Percentiles rank a stretch among this genome's conserved stretches.
Conservation (phyloP, 2,888 invertebrate species). For the Abscondita cerata region DNA sequence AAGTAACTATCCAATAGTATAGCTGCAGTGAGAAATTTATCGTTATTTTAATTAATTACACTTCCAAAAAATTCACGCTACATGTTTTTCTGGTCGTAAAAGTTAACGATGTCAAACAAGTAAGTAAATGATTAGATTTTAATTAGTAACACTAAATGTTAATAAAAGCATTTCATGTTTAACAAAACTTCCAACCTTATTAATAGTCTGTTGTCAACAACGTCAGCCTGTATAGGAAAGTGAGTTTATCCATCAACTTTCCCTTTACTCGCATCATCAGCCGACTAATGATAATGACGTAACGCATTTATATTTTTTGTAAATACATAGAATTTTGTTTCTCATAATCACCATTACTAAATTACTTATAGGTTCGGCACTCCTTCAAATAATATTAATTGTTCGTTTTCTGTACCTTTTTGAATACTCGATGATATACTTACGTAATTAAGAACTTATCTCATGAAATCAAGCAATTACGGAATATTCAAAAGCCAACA, state of each 20-base stretch:
- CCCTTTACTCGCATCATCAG: slow-evolving; percentile 30
- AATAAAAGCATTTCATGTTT: background rate
- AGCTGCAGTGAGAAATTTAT: no score
- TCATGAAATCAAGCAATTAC: slow-evolving; percentile 43
- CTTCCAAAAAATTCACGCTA: no score
- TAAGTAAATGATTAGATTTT: slow-evolving; percentile 15
- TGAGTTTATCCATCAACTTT: slow-evolving; percentile 45
- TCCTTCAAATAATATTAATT: slow-evolving; percentile 42
- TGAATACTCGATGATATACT: slow-evolving; percentile 41
- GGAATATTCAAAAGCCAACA: slow-evolving; percentile 27
- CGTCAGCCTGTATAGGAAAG: slow-evolving; percentile 44
- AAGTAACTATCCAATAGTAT: no score
- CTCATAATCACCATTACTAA: slow-evolving; percentile 35
- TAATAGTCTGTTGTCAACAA: slow-evolving; percentile 49
- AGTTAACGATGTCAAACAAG: no score
- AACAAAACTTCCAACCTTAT: slow-evolving; percentile 39
- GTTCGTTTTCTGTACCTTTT: slow-evolving; percentile 35
- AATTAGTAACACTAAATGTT: slow-evolving; percentile 7
- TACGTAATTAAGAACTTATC: slow-evolving; percentile 42
- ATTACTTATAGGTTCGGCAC: slow-evolving; percentile 37
- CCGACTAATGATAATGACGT: slow-evolving; percentile 28
- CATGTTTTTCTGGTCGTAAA: no score
- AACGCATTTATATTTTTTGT: slow-evolving; percentile 34
- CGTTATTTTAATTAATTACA: no score
- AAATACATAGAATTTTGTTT: slow-evolving; percentile 18